Evolutionary conservation across 2,797 vertebrate species (phyloP), one percentile per base, ranked within the genome.

Genomic region (Melanotaenia boesemani): DNA sequence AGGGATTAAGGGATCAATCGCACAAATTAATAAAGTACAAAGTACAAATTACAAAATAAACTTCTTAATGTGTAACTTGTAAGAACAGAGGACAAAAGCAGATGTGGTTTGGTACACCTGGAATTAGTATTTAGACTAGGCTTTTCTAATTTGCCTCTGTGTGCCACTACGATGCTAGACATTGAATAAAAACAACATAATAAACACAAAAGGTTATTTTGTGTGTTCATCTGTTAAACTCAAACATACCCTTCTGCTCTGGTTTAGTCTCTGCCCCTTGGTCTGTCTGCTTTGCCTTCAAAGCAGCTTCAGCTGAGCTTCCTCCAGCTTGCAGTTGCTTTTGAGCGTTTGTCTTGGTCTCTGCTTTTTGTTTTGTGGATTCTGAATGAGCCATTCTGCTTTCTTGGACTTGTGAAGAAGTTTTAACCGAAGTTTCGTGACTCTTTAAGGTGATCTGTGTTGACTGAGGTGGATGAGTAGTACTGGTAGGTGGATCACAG

Each of bases 181-280:
- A 18, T 5, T 6, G 18, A 41, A 41, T 44, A 16, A 44, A 44
- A 18, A 18, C 15, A 44, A 44, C 4, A 4, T 15, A 18, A 16
- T 16, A 3, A 4, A 44, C 16, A 18, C 16, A 44, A 1, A 1
- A 7, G 12, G 16, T 44, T 44, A 18, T 16, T 6, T 5, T 46
- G 16, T 7, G 18, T 46, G 46, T n/a, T 15, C 36, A 24, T 24
- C n/a, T 6, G 34, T 16, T 59, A 6, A 44, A 39, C 8, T 46
- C 20, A 9, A 60, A 70, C 67, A 1, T 18, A 88, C 83, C 86
- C 60, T 75, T 54, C 2, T 28, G 36, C 0, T 10, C 4, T 5
- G 44, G 24, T 24, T 26, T 2, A 7, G 7, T 44, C 36, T 66
- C 26, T 10, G 18, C 8, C 56, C 16, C 18, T 58, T n/a, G 30